Evolutionary conservation across 53 echinoderm and acorn worm genomes (phyloP), one percentile per base, ranked within the genome.

Genomic region (Holothuria leucospilota): DNA sequence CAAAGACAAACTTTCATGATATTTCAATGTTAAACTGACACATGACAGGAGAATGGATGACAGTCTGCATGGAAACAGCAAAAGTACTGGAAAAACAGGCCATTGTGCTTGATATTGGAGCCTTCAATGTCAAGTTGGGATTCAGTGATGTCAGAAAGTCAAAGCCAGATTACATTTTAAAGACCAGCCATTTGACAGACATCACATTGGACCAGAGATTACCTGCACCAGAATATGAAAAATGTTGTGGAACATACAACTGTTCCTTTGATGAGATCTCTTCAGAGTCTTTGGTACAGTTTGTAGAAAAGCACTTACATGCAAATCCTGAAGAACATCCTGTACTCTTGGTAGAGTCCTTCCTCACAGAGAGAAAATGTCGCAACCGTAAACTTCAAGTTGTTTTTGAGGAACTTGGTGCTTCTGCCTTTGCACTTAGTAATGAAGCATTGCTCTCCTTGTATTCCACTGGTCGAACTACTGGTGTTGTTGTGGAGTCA

Each of bases 401-500:
- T 20, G 71, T 88, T 62, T 87, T 93, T 26, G 94, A 93, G 75
- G 68, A 56, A 20, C 49, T 93, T 18, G 88, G 49, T 30, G 94
- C 74, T 7, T 85, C 88, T 13, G 85, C 81, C 2, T 88, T 91
- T 20, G 69, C 85, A 60, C 82, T 93, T 23, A 59, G 66, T 18
- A 91, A 80, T 91, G 89, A 93, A 42, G 86, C 82, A 24, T 18
- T 88, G 52, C 59, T 93, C 82, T 85, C 94, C 7, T 78, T 93
- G 46, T 91, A 93, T 41, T 88, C 94, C n/a, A 59, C 80, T 26
- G 94, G 94, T 71, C 69, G 85, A 20, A 30, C 89, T 46, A 77
- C 88, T 60, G 94, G 94, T 24, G 69, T 93, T 29, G 91, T 93
- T 61, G 46, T 93, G 40, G 64, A 88, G 39, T 93, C 94, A 29